Percentiles rank a stretch among this genome's conserved stretches.
Evolutionary conservation across 2,113 vertebrate genomes (phyloP).

Genomic region (Girardinichthys multiradiatus): DNA sequence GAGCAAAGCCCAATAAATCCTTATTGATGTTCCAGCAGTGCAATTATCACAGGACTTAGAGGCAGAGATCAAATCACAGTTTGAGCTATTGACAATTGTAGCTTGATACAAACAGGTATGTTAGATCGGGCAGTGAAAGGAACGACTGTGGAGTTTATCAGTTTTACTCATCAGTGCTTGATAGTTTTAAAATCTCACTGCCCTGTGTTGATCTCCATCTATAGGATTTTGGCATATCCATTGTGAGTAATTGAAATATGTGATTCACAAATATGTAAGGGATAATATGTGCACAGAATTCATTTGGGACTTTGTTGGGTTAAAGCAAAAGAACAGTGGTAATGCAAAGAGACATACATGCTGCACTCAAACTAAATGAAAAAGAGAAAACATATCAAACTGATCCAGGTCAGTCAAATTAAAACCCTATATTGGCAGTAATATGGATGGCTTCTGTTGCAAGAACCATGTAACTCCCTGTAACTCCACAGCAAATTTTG

Average conservation of each 20-base stretch:
- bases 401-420: neutral
- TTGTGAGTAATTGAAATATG: constrained; percentile 22
- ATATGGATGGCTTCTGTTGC: neutral
- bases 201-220: constrained; percentile 29
- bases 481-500: neutral
- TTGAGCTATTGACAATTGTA: constrained; percentile 63
- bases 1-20: constrained; percentile 71
- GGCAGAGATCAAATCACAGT: constrained; percentile 75
- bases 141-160: constrained; percentile 49
- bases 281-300: constrained; percentile 7
- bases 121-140: constrained; percentile 46
- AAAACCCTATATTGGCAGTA: neutral
- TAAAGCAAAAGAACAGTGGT: neutral
- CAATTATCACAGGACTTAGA: constrained; percentile 74
- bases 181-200: constrained; percentile 43
- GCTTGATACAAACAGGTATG: constrained; percentile 74
- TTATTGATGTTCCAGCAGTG: constrained; percentile 68
- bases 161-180: constrained; percentile 62
- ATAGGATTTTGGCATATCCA: constrained; percentile 24
- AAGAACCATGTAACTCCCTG: neutral
- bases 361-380: neutral
- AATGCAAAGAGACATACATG: constrained; percentile 3
- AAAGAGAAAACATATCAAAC: constrained; percentile 3
- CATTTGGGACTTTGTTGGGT: neutral
- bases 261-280: constrained; percentile 28